These are phyloP conservation scores for Himantopus leucocephalus DNA, from an alignment of 2,113 vertebrate species.

Conservation along the genomic window DNA sequence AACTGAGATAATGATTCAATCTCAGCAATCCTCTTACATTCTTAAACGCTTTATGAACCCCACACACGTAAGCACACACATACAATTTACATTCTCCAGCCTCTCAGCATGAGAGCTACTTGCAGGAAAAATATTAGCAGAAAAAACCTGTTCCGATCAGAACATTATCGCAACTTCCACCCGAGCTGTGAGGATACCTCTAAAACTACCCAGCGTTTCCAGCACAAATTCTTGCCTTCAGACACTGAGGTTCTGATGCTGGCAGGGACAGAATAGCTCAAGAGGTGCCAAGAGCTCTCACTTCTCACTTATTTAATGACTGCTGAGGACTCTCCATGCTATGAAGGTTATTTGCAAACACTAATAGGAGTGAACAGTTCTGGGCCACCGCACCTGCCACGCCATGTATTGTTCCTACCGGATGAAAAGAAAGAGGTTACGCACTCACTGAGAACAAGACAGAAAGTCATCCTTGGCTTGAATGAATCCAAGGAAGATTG, in stretches of 20 bases:
- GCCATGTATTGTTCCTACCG: accelerated
- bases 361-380: not conserved
- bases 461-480: not conserved
- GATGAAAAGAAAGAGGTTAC: not conserved
- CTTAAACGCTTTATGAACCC: not conserved
- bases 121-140: not conserved
- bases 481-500: not conserved
- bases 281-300: not conserved
- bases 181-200: not conserved
- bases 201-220: not conserved
- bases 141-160: not conserved
- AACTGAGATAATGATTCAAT: not conserved
- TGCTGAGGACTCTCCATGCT: not conserved
- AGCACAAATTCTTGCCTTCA: not conserved
- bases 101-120: not conserved
- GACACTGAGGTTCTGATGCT: not conserved
- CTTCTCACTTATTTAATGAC: not conserved
- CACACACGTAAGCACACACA: not conserved
- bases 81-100: not conserved
- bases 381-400: not conserved
- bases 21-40: not conserved
- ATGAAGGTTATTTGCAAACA: not conserved
- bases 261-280: not conserved
- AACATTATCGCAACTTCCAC: accelerated
- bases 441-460: not conserved